A percentile compares a stretch with the other conserved stretches of the same genome.
phyloP scores from a whole-genome alignment of 2,888 invertebrate species.

The Baccha elongata region DNA sequence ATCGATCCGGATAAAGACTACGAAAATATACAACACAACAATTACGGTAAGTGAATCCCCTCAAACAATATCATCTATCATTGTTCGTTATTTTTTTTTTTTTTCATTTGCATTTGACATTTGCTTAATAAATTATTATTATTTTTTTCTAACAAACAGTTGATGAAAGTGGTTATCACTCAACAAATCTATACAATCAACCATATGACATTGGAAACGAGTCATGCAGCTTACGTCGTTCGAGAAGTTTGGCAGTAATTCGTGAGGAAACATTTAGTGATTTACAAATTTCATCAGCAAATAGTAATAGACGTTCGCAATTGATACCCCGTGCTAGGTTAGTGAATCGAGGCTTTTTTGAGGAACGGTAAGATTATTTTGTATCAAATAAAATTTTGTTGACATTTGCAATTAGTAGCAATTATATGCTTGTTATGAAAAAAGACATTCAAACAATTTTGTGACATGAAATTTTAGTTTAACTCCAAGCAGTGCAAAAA shows the following conservation, averaged over 20 bases:
- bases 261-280: slow-evolving; percentile 90
- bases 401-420: background rate
- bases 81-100: slow-evolving; percentile 13
- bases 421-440: background rate
- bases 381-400: background rate
- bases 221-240: slow-evolving; percentile 85
- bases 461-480: background rate
- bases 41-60: slow-evolving; percentile 60
- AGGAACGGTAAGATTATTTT: slow-evolving; percentile 85
- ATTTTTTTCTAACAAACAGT: slow-evolving; percentile 63
- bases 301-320: slow-evolving; percentile 87
- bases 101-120: slow-evolving; percentile 22
- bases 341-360: slow-evolving; percentile 89
- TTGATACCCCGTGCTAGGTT: slow-evolving; percentile 91
- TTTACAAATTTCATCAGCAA: slow-evolving; percentile 86
- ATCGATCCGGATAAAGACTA: slow-evolving; percentile 80
- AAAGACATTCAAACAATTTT: background rate
- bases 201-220: slow-evolving; percentile 80
- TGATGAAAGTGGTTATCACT: slow-evolving; percentile 76
- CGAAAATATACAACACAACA: slow-evolving; percentile 69
- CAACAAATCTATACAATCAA: slow-evolving; percentile 75
- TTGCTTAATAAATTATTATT: slow-evolving; percentile 28
- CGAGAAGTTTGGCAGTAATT: slow-evolving; percentile 89
- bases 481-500: too few species aligned
- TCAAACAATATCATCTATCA: slow-evolving; percentile 22